Evolutionary conservation across 2,888 invertebrate species (phyloP), one percentile per base, ranked within the genome.

Genomic region (Microctonus hyperodae): DNA sequence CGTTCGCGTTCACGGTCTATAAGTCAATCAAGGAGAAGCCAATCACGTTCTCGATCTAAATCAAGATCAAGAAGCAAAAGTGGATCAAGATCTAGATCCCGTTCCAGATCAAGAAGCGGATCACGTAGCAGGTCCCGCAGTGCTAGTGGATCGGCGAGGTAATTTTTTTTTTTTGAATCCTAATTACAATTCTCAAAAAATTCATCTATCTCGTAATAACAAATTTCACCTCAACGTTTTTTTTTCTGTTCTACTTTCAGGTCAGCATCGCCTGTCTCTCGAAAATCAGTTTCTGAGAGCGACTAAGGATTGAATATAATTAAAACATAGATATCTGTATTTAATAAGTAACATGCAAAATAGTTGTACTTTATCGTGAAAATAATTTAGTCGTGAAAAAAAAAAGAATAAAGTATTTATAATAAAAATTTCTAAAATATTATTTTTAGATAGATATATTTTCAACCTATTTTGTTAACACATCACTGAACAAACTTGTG

Each of bases 281-380:
- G 88, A 61, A 89, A 89, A 74, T 89, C 88, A 13, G 87, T 88
- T 3, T 89, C 88, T 0, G 88, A 88, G 9, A 88, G 88, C 73
- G 88, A 88, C 61, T 80, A 71, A 20, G 80, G 79, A 44, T 80
- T 79, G 75, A 78, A 74, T 80, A 78, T 6, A 79, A 78, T 63
- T 74, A 76, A n/a, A n/a, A 33, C 44, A 44, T 20, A n/a, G 7
- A 20, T 28, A 28, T 28, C 37, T 37, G 23, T 58, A 40, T 31
- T 20, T 9, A 20, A 35, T 33, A 16, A 56, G 31, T 6, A 25
- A 33, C 5, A 20, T n/a, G n/a, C n/a, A n/a, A n/a, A 20, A n/a
- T 22, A 20, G 22, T 10, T 20, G 11, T 56, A 31, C 20, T 35
- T 7, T n/a, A 25, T 58, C 22, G 13, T 0, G 44, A 16, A 20